Evolutionary conservation across 2,113 vertebrate genomes (phyloP), one percentile per base, ranked within the genome.

Genomic region (Platichthys stellatus): DNA sequence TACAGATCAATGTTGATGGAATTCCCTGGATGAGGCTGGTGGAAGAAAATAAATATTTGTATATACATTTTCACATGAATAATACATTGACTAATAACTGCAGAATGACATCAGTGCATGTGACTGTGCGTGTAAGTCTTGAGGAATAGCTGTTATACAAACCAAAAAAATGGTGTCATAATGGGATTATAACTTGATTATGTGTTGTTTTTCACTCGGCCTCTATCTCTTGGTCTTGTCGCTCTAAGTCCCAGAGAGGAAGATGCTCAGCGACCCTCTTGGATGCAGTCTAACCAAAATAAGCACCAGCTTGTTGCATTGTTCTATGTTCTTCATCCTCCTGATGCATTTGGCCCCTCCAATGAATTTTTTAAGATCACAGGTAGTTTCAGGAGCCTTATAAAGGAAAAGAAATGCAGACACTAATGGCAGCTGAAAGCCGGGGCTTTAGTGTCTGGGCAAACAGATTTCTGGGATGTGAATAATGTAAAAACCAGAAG

Each of bases 1-100:
- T 78, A 38, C 71, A 54, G 81, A 93, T 93, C 89, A 83, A 92
- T 91, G 78, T 77, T 81, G 81, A 83, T 83, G 86, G 83, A 90
- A 88, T 90, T 88, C 88, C 87, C 84, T 54, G 51, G 80, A 74
- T 76, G 76, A 78, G 53, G 78, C 63, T 51, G 43, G 40, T 79
- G 47, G 26, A 72, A 82, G 68, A 65, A 75, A 76, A 28, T 71
- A 67, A 66, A 78, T 21, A 43, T 23, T 24, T 28, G 45, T 63
- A 47, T 53, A 62, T 53, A 63, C 65, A 76, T 57, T 57, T 13
- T 77, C 0, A 62, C 43, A 87, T 90, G 73, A 90, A 89, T 86
- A 86, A 90, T 86, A 81, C 60, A 89, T 86, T 68, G 18, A 15
- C 56, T 56, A 23, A 28, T 18, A 67, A 61, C 58, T 81, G 69